A percentile compares a stretch with the other conserved stretches of the same genome.
Evolutionary conservation across 2,888 invertebrate species (phyloP).

Genomic region (Acholoe squamosa): DNA sequence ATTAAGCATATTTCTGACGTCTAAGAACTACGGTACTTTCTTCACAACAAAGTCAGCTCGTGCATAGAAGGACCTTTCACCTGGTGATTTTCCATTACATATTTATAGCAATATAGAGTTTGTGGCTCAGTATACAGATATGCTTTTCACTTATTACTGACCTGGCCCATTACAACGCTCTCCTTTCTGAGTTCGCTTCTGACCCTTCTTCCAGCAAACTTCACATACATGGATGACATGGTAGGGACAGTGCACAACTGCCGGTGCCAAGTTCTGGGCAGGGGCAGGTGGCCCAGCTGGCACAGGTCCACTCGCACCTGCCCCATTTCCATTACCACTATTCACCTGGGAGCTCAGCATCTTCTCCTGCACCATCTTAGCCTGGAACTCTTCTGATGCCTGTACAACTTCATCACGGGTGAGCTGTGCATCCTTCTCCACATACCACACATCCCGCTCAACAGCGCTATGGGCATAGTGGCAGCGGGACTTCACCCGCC

Average conservation of each 20-base stretch:
- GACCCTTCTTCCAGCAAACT: conserved; percentile 78
- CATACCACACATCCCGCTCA: conserved; percentile 80
- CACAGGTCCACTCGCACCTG: not conserved
- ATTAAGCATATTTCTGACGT: too few species aligned
- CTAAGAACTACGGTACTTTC: too few species aligned
- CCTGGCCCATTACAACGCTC: conserved; percentile 46
- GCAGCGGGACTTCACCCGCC: conserved; percentile 72
- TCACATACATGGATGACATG: conserved; percentile 75
- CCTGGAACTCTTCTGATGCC: not conserved
- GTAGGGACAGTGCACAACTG: conserved; percentile 71
- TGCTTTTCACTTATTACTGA: not conserved
- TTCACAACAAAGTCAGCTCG: too few species aligned
- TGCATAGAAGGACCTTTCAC: too few species aligned
- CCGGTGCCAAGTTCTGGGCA: conserved; percentile 31
- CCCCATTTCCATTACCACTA: not conserved
- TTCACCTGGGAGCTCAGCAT: not conserved
- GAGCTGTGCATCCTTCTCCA: conserved; percentile 77
- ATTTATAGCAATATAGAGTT: too few species aligned
- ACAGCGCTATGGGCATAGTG: conserved; percentile 78
- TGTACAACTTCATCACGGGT: conserved; percentile 74
- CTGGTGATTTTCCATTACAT: too few species aligned
- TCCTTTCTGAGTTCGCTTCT: conserved; percentile 68
- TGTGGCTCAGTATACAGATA: too few species aligned
- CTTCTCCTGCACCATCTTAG: conserved; percentile 24
- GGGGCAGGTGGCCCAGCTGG: conserved; percentile 11